Percentiles rank a stretch among this genome's conserved stretches.
Conservation (phyloP, 2,888 invertebrate genomes). For the Oxycera nigricornis region DNA sequence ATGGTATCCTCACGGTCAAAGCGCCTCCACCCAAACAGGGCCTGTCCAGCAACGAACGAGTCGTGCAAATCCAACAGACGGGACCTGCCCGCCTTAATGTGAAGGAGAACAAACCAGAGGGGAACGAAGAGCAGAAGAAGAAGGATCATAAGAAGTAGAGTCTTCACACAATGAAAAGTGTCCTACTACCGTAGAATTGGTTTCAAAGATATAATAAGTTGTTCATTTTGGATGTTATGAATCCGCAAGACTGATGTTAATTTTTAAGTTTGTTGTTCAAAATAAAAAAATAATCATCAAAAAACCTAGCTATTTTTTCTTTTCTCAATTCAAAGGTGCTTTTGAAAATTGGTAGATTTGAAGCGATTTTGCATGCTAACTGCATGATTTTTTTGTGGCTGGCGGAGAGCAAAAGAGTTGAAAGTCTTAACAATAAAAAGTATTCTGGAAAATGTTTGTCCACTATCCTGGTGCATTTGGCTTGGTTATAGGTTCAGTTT, state of each 20-base stretch:
- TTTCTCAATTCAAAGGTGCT: not conserved
- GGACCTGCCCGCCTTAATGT: constrained; percentile 64
- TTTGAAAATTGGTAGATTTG: not conserved
- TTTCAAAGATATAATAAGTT: not conserved
- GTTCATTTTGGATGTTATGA: not conserved
- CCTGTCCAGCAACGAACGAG: constrained; percentile 61
- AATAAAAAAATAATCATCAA: not conserved
- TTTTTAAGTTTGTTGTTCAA: not conserved
- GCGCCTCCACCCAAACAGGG: constrained; percentile 64
- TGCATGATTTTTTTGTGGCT: too few species aligned
- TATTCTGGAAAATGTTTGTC: too few species aligned
- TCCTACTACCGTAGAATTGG: too few species aligned
- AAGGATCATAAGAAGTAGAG: not conserved
- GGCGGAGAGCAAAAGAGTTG: too few species aligned
- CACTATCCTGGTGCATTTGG: too few species aligned
- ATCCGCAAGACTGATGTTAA: not conserved
- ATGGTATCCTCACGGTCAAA: constrained; percentile 79
- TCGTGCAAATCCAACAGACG: constrained; percentile 69
- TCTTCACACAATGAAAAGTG: too few species aligned
- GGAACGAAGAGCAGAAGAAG: not conserved
- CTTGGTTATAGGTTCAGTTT: too few species aligned
- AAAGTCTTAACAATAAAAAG: too few species aligned
- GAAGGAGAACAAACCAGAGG: constrained; percentile 49
- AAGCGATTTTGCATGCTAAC: not conserved
- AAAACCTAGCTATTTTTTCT: not conserved